Base-by-base conservation (phyloP, 2,113 vertebrate genomes). In the Notechis scutatus region DNA sequence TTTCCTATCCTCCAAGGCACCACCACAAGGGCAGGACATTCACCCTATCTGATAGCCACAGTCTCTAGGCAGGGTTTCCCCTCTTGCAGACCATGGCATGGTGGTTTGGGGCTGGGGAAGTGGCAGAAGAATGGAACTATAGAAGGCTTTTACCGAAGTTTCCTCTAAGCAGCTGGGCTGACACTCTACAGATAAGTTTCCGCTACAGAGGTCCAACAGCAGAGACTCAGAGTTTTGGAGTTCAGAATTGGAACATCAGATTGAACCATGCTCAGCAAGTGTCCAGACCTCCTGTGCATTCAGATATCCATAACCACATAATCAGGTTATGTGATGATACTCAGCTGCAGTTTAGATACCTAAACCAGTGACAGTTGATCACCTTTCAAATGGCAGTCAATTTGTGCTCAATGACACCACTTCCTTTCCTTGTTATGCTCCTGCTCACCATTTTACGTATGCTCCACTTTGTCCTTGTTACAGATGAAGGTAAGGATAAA, bases 91-190 rank as follows among this genome's bases (percentile, higher is more conserved):
- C 93, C 8, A 29, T 54, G 7, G 93, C 92, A 54, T 20, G 5
- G 96, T 96, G 97, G 97, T 97, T 97, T 97, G 1, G 1, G 94
- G 96, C 94, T 96, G 64, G 26, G 96, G 97, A 97, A 97, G 97
- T 97, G 90, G 89, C 0, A 90, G 92, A 90, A 93, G 8, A 9
- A 54, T 94, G 95, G 95, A 90, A 94, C 93, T 0, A 91, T 94
- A 94, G 94, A 90, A 93, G 95, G 90, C 93, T 94, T 92, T 94
- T 93, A 95, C 94, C 56, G 94, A 96, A 94, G 95, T 95, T 97
- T 97, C 97, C 97, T 42, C 74, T 97, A 96, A 95, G 92, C 95
- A 91, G 93, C 94, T 94, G 92, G 96, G 94, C 93, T 90, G 0
- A 89, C 92, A 93, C 95, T 96, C 95, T 95, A 92, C 96, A 96